Conservation (phyloP, 1,140 invertebrate species). For the Philotrypesis tridentata region DNA sequence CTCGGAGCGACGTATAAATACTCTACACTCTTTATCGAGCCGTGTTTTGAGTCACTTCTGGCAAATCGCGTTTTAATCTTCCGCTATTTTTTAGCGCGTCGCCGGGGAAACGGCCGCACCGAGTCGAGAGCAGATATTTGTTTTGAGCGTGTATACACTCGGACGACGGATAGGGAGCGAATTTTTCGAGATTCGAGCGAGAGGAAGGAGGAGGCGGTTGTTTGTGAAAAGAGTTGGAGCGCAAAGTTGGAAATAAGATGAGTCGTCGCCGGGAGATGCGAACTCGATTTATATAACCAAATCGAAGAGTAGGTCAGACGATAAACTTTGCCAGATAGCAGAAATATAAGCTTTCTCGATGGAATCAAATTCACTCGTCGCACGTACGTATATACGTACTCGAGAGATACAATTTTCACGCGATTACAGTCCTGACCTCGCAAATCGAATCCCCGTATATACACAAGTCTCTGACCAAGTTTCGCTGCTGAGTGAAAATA, state of each 20-base stretch:
- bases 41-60: constrained; percentile 7
- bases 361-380: no score
- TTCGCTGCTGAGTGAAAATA: no score
- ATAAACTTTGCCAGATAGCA: not conserved
- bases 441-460: no score
- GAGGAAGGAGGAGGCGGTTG: not conserved
- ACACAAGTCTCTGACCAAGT: no score
- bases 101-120: not conserved
- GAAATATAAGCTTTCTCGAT: no score
- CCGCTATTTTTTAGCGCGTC: not conserved
- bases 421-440: no score
- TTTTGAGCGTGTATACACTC: not conserved
- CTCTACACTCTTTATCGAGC: not conserved
- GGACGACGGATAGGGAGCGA: no score
- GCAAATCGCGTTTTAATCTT: constrained; percentile 7
- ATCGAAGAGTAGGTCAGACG: not conserved
- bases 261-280: not conserved
- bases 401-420: no score
- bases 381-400: no score
- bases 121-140: constrained; percentile 4
- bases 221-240: not conserved
- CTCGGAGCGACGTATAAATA: no score
- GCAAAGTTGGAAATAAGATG: not conserved
- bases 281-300: not conserved
- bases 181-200: not conserved